These are phyloP conservation scores for Drosophila nr. medialis DNA, from an alignment of 2,888 invertebrate genomes.

Conservation along the genomic window DNA sequence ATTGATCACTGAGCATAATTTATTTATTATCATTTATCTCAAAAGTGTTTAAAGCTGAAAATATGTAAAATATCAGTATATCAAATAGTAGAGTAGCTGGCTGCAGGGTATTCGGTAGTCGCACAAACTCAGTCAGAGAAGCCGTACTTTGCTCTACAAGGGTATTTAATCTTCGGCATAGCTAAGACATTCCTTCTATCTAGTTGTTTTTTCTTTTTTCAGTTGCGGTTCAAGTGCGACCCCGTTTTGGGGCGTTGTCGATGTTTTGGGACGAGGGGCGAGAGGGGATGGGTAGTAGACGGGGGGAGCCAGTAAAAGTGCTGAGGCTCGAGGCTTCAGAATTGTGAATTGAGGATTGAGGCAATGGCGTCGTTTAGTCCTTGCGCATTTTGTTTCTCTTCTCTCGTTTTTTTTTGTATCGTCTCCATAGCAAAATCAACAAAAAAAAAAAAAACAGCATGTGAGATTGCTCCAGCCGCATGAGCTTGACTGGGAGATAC, in stretches of 20 bases:
- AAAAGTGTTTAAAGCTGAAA: background rate
- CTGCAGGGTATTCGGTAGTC: constrained; percentile 4
- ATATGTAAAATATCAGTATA: too few relatives aligned
- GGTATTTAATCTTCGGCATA: background rate
- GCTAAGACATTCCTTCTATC: background rate
- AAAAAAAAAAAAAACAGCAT: constrained; percentile 27
- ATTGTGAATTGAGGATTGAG: constrained; percentile 25
- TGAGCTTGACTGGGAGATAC: background rate
- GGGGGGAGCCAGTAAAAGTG: background rate
- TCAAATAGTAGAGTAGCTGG: background rate
- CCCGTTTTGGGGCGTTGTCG: constrained; percentile 18
- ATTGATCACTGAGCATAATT: background rate
- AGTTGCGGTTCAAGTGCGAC: constrained; percentile 50
- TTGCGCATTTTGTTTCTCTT: constrained; percentile 41
- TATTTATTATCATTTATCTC: background rate
- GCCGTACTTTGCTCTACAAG: background rate
- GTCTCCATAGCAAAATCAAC: constrained; percentile 78
- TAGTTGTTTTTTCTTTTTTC: constrained; percentile 8
- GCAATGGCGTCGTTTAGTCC: constrained; percentile 50
- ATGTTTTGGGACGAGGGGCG: background rate
- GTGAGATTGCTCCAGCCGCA: background rate
- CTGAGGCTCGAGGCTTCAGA: constrained; percentile 1
- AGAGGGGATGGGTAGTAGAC: background rate
- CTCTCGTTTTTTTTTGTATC: constrained; percentile 42
- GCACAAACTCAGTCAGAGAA: background rate